Evolutionary conservation across 2,888 invertebrate genomes (phyloP), one percentile per base, ranked within the genome.

Genomic region (Mythimna vitellina): DNA sequence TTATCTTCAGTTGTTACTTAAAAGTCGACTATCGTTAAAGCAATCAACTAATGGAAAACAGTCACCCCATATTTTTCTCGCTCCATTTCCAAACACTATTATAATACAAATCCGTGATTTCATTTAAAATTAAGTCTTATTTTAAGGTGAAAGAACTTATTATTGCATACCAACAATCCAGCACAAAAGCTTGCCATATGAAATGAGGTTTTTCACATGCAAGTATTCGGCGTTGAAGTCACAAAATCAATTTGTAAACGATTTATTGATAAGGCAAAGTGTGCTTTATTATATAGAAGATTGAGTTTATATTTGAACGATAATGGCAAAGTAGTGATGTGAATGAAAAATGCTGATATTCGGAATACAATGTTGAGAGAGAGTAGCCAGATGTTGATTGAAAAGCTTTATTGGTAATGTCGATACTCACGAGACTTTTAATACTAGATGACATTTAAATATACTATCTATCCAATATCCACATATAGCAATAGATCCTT

Each of bases 11-110:
- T 65, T 69, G 66, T 76, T 67, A 83, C 56, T 68, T 81, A 72
- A 77, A 84, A 75, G 65, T 82, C 72, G 53, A 65, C 82, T 73
- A 84, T 81, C 82, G 79, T 73, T 74, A 72, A 65, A 82, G 68
- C 82, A 84, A 82, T 82, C 82, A 71, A 73, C 85, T 84, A 82
- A 82, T 84, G 82, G 82, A 78, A 82, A 78, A 66, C 53, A 73
- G 69, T 84, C 74, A 78, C 78, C 70, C 85, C 56, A 75, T 78
- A 75, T 70, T 75, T 82, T 78, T 67, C 68, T 73, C 66, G 53
- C 57, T 82, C 60, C 74, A 75, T 75, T 84, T 74, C 65, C 68
- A 81, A 82, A 78, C 68, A 73, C 82, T 69, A 71, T 69, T 65
- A 68, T 25, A 74, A 73, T 57, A 70, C 32, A 58, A 69, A 63